Conservation (phyloP, 2,888 invertebrate species). For the Theretra japonica region DNA sequence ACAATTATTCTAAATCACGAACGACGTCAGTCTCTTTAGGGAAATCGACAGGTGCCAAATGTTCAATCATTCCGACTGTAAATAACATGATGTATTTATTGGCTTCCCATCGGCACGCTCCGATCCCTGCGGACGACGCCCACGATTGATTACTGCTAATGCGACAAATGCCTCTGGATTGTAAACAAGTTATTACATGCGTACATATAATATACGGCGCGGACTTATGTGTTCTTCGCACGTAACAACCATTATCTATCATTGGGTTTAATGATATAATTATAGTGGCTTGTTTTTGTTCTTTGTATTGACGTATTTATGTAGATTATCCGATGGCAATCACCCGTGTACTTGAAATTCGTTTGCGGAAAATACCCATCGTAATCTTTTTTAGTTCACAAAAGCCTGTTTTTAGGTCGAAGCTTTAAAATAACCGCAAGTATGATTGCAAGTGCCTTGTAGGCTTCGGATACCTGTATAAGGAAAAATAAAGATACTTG, state of each 20-base stretch:
- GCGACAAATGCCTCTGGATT: conserved; percentile 3
- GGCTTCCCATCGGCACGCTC: conserved; percentile 17
- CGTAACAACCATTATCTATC: conserved; percentile 11
- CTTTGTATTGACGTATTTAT: conserved; percentile 5
- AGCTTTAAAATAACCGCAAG: neutral
- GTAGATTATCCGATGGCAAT: conserved; percentile 1
- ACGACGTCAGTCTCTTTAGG: neutral
- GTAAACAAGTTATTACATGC: conserved; percentile 16
- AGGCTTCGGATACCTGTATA: neutral
- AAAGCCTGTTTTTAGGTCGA: neutral
- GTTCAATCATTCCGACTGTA: conserved; percentile 21
- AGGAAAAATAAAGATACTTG: conserved; percentile 3
- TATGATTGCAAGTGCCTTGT: neutral
- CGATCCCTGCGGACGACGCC: neutral
- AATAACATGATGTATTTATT: conserved; percentile 22
- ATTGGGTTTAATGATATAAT: conserved; percentile 6
- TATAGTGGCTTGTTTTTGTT: conserved; percentile 16
- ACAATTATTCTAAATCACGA: conserved; percentile 3
- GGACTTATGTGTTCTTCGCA: neutral
- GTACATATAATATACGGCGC: neutral
- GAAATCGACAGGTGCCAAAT: conserved; percentile 28
- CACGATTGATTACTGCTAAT: neutral
- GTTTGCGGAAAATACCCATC: conserved; percentile 12
- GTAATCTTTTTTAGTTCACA: neutral
- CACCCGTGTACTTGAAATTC: neutral